phyloP scores from a whole-genome alignment of 2,797 vertebrate species.

The Sardinella longiceps region DNA sequence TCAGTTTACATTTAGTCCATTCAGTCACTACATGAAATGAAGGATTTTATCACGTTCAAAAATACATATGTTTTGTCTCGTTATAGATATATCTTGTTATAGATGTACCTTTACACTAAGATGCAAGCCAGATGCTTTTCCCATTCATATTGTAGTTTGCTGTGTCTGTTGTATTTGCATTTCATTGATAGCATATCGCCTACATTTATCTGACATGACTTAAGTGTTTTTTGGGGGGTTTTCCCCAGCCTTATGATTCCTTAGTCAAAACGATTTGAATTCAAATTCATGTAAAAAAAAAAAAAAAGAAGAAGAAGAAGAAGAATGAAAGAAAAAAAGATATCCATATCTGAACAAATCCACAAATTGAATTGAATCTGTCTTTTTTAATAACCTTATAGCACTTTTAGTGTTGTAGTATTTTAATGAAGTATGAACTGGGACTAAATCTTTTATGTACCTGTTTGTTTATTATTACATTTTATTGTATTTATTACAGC shows the following conservation, averaged over 20 bases:
- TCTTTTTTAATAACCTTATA: neutral
- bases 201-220: neutral
- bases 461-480: neutral
- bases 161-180: neutral
- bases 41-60: neutral
- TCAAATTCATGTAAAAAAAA: no score
- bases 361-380: no score
- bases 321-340: no score
- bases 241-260: neutral
- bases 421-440: neutral
- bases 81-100: neutral
- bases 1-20: neutral
- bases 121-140: neutral
- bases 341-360: no score
- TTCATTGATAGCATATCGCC: neutral
- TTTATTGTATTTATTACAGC: no score
- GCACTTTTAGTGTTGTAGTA: neutral
- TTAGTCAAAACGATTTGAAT: neutral
- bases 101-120: neutral
- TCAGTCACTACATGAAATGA: neutral
- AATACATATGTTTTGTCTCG: neutral
- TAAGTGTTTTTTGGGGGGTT: no score
- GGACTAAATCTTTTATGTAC: neutral
- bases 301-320: no score
- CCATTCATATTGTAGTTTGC: neutral